Evolutionary conservation across 2,797 vertebrate species (phyloP), one percentile per base, ranked within the genome.

Genomic region (Sebastes kiyomatsui): DNA sequence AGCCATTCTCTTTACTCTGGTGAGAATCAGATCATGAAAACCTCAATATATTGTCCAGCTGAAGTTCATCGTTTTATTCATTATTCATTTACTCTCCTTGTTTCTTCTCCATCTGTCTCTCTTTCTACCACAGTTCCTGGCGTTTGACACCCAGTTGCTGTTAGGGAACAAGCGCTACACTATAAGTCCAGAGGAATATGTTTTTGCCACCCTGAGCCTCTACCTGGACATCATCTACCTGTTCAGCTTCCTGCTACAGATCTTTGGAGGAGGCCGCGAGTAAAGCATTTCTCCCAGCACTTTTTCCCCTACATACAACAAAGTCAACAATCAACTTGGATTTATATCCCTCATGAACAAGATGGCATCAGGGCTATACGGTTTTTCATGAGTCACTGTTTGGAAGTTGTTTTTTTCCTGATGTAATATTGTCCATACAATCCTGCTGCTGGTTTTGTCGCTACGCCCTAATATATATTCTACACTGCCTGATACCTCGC

Each of bases 171-270:
- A 97, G 42, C 96, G 95, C 6, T 96, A 97, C 73, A 71, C 95
- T 0, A 93, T 99, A 79, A 99, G 93, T 79, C 98, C 98, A 0
- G 98, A 99, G 90, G 98, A 99, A 80, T 98, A 99, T 62, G 87
- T 99, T 73, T 99, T 98, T 4, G 98, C 97, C 78, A 97, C 97
- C 11, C 97, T 99, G 89, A 98, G 96, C 79, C 95, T 99, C 79
- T 99, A 99, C 67, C 94, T 99, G 93, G 98, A 99, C 89, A 96
- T 99, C 69, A 94, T 99, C 92, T 97, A 99, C 87, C 96, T 99
- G 87, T 99, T 99, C 93, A 96, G 96, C 80, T 98, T 98, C 95
- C 92, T 99, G 86, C 95, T 99, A 33, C 96, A 97, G 88, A 87
- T 98, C 74, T 92, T 96, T 11, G 98, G 97, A 67, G 92, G 94